Evolutionary conservation across 2,888 invertebrate species (phyloP).

Genomic region (Cryptophagus acutangulus): DNA sequence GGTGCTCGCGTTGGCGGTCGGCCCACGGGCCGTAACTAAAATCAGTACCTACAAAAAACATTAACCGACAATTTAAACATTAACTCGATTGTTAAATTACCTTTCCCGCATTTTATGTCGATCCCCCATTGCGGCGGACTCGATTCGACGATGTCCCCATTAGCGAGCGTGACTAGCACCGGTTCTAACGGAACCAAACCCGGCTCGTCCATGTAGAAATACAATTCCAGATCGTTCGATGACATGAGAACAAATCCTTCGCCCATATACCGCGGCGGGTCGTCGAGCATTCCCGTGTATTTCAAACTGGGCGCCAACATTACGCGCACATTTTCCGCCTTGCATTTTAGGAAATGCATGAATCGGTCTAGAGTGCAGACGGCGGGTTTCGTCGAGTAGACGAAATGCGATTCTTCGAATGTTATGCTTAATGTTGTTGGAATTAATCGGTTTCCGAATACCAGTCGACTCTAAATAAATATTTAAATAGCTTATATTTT

Average conservation of each 20-base stretch:
- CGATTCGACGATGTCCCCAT: conserved; percentile 89
- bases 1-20: conserved; percentile 89
- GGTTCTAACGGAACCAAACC: conserved; percentile 91
- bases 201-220: conserved; percentile 96
- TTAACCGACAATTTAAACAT: conserved; percentile 8
- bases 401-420: conserved; percentile 90
- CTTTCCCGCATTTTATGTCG: conserved; percentile 92
- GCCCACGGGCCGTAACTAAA: conserved; percentile 99
- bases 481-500: conserved; percentile 2
- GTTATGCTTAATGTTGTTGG: conserved; percentile 90
- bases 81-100: too few species aligned
- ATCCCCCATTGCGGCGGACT: conserved; percentile 94
- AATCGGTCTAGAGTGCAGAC: conserved; percentile 89
- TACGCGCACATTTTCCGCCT: conserved; percentile 92
- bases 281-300: conserved; percentile 88
- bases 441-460: conserved; percentile 91
- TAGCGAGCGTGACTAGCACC: conserved; percentile 80
- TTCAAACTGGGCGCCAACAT: conserved; percentile 95
- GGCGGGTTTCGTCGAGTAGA: conserved; percentile 93
- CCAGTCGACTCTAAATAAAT: conserved; percentile 69
- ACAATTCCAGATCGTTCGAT: conserved; percentile 89
- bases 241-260: conserved; percentile 97
- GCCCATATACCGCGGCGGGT: conserved; percentile 96
- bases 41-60: conserved; percentile 67
- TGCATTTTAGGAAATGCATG: conserved; percentile 93